Conservation (phyloP, 2,113 vertebrate species). For the Ceyx melanurus region DNA sequence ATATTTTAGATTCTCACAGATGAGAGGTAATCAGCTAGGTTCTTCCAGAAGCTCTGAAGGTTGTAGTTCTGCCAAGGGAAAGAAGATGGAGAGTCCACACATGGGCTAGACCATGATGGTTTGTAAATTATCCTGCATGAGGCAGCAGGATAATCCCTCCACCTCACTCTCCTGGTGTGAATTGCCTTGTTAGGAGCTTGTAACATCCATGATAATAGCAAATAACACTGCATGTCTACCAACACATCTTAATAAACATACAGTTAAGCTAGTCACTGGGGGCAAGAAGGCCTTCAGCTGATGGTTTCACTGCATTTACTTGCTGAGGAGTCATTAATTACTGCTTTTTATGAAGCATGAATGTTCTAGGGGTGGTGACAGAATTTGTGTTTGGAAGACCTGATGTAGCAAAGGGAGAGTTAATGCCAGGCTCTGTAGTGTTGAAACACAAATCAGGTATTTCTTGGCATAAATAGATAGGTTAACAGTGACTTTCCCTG, state of each 20-base stretch:
- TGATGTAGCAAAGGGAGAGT: neutral
- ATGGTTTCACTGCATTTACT: neutral
- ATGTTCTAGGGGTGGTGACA: neutral
- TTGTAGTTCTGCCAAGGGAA: neutral
- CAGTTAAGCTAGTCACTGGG: fast-evolving
- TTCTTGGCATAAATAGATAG: neutral
- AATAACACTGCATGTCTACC: neutral
- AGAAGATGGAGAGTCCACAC: neutral
- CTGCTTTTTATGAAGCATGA: neutral
- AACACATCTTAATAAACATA: neutral
- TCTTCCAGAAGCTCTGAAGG: neutral
- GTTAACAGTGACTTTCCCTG: neutral
- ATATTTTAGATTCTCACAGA: neutral
- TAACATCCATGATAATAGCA: neutral
- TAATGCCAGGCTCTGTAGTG: neutral
- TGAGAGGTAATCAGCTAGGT: neutral
- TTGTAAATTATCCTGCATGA: neutral
- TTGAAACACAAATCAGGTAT: neutral
- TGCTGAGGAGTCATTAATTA: neutral
- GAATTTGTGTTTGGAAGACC: neutral
- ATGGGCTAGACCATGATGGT: neutral
- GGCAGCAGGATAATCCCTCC: neutral
- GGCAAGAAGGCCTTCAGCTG: neutral
- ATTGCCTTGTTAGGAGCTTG: neutral
- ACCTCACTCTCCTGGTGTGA: neutral